Evolutionary conservation across 2,113 vertebrate genomes (phyloP), one percentile per base, ranked within the genome.

Genomic region (Lanius collurio): DNA sequence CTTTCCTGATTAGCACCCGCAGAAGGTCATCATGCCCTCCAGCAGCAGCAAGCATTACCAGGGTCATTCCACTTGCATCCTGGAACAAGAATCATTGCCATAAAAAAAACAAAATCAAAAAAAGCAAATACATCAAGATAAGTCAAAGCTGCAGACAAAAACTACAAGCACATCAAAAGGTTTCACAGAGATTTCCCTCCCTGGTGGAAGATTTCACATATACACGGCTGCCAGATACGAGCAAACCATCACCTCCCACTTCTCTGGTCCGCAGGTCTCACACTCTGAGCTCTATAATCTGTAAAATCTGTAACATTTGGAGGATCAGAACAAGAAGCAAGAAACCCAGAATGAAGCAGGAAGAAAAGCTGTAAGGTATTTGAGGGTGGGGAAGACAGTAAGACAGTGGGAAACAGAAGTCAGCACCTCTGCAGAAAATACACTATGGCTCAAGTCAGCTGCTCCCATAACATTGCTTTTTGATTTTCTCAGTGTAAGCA

Each of bases 11-110:
- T 3, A 99, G 98, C 91, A 99, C 96, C 59, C 99, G 91, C 55
- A 99, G 98, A 64, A 99, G 98, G 95, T 99, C 99, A 10, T 99
- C 99, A 2, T 99, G 99, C 9, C 99, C 99, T 7, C 99, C 99
- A 2, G 99, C 99, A 27, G 99, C 99, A 12, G 99, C 99, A 65
- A 99, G 98, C 99, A 99, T 99, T 84, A 98, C 98, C 22, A 99
- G 95, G 4, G 99, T 99, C 99, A 99, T 99, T 24, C 99, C 99
- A 22, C 98, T 99, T 6, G 99, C 97, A 39, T 99, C 99, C 99
- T 99, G 97, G 17, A 92, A 71, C 10, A 86, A 75, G 39, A 94
- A 78, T 26, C 17, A 65, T 1, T 78, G 59, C 33, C 49, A 77
- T 83, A 44, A 49, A 39, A 37, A 27, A 57, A 42, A 65, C 37